These are phyloP conservation scores for Pangasius sanitwongsei DNA, from an alignment of 2,797 vertebrate genomes.

Conservation along the genomic window DNA sequence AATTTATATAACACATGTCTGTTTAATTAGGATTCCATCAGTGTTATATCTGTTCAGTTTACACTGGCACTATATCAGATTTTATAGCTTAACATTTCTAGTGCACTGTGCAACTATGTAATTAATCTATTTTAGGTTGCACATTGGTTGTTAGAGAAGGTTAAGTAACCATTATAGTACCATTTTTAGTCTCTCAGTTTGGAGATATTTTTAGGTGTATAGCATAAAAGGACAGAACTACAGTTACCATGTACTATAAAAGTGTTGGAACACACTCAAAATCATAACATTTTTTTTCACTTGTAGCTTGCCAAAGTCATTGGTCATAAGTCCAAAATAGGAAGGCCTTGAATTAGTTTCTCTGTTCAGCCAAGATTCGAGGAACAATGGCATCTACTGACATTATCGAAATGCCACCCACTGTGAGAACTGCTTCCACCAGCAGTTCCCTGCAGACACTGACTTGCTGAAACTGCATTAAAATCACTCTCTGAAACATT, in stretches of 20 bases:
- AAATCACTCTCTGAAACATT: constrained; percentile 58
- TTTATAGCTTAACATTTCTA: not conserved
- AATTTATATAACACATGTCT: not conserved
- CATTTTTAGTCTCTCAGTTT: not conserved
- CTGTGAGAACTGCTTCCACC: constrained; percentile 52
- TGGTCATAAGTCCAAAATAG: constrained; percentile 19
- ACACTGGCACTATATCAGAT: not conserved
- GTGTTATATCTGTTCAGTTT: not conserved
- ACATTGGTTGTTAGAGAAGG: not conserved
- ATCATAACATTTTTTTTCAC: not conserved
- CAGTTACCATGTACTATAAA: not conserved
- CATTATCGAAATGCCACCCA: constrained; percentile 57
- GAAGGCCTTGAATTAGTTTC: constrained; percentile 29
- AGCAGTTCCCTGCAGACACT: constrained; percentile 52
- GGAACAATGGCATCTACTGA: constrained; percentile 43
- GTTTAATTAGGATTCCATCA: not conserved
- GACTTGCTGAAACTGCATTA: constrained; percentile 33
- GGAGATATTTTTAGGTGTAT: not conserved
- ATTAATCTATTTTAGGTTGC: not conserved
- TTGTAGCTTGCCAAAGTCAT: not conserved
- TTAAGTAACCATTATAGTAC: not conserved
- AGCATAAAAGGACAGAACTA: not conserved
- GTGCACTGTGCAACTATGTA: not conserved
- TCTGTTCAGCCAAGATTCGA: constrained; percentile 19
- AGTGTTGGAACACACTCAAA: not conserved